phyloP scores from a whole-genome alignment of 2,113 vertebrate genomes.

The Amphiprion ocellaris region DNA sequence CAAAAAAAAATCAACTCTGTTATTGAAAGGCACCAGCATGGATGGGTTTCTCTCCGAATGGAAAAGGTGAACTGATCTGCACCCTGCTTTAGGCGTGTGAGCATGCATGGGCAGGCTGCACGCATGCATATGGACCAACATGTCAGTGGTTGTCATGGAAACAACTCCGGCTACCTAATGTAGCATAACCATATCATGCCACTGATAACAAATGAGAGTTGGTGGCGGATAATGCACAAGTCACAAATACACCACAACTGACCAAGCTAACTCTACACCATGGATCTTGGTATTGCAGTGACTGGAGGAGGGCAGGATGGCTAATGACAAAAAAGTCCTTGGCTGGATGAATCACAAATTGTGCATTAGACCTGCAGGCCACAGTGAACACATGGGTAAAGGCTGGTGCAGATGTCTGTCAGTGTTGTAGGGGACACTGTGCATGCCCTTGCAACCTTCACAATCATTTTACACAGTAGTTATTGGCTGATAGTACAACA shows the following conservation, averaged over 20 bases:
- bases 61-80: constrained; percentile 2
- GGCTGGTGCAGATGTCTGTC: neutral
- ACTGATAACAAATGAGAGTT: constrained; percentile 39
- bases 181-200: constrained; percentile 49
- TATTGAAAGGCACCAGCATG: neutral
- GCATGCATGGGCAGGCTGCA: constrained; percentile 34
- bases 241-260: neutral
- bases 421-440: neutral
- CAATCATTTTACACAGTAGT: neutral
- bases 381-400: neutral
- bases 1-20: neutral
- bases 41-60: neutral
- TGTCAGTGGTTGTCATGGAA: constrained; percentile 82
- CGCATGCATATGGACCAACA: constrained; percentile 58
- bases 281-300: constrained; percentile 3
- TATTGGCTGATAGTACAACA: neutral
- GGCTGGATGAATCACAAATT: constrained; percentile 29
- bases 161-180: constrained; percentile 75
- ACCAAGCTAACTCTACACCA: neutral
- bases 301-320: constrained; percentile 2
- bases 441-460: constrained; percentile 28
- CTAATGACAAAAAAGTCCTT: constrained; percentile 30
- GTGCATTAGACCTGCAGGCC: constrained; percentile 25
- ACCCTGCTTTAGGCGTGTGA: constrained; percentile 25
- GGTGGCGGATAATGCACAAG: neutral